Evolutionary conservation across 2,113 vertebrate genomes (phyloP), one percentile per base, ranked within the genome.

Genomic region (Oreochromis spilurus): DNA sequence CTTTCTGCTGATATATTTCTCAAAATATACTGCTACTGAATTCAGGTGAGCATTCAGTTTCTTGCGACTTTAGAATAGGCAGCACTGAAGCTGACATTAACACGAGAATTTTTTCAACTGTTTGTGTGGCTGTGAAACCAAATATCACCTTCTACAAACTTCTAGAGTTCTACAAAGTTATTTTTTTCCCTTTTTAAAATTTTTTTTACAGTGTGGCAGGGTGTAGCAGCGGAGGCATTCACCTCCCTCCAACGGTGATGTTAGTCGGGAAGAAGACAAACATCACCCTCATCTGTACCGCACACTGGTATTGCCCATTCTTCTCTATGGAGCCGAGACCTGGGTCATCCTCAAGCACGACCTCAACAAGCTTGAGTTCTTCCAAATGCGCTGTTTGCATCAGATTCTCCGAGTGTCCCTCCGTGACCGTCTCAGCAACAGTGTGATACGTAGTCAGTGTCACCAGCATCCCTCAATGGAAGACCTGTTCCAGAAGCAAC

Each of bases 341-440:
- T 31, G 26, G 0, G 8, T 58, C 3, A 31, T 58, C 26, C 57
- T 58, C 26, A 31, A 31, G 57, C 57, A 58, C 8, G 8, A 58
- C 26, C 57, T 17, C 57, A 58, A 31, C 57, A 5, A 17, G 8
- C 26, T 58, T 60, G 57, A 31, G 14, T 31, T 60, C 57, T 60
- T 60, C 57, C 57, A 60, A 60, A 31, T 60, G 57, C 31, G 57
- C 0, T 60, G 26, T 60, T 17, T 60, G 14, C 31, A 14, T 31
- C 26, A 60, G 57, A 60, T 0, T 60, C 29, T 31, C 29, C 29
- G 29, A 31, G 29, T 31, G 4, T 31, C 29, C 29, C 29, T 31
- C 1, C 1, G 1, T 60, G 26, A 31, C 57, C 5, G 0, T 60
- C 26, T 60, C 14, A 0, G 0, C 26, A 17, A 31, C 57, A 60